Evolutionary conservation across 35 echinoderm and acorn worm species (phyloP), one percentile per base, ranked within the genome.

Genomic region (Anneissia japonica): DNA sequence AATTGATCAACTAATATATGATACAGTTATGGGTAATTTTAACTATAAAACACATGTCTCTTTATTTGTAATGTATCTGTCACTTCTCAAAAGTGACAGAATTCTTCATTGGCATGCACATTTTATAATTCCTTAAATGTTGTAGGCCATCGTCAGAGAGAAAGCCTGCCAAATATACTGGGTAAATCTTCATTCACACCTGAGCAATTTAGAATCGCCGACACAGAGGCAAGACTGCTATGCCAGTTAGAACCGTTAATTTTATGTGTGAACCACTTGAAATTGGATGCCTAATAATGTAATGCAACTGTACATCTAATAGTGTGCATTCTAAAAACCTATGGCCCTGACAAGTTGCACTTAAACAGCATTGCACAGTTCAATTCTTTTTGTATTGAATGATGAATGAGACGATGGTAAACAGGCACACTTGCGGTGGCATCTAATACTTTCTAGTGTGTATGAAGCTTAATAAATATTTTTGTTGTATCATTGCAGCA

Each of bases 401-500:
- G 32, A 33, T 17, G 34, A 79, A 79, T 33, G 17, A 79, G 26
- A 23, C 32, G 17, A 16, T 79, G 16, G 26, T 79, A 35, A 0
- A 0, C n/a, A 26, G 12, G 9, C 32, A 46, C 36, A 46, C 23
- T 9, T 38, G 36, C 32, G 16, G 39, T 32, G 31, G 26, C 19
- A 7, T 41, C 4, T 26, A 13, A 23, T 41, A 17, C 31, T 30
- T 82, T 9, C 26, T 14, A 39, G 30, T 46, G 38, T 82, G 30
- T 82, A 38, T 39, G 21, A 17, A 40, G 19, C 26, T 38, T 82
- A 26, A 9, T 75, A 6, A 39, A 10, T 73, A 29, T 38, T 30
- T 36, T 74, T 83, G 56, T 13, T 38, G n/a, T 77, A 39, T 46
- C 32, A 43, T 81, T 56, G 38, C 87, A 97, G 94, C 94, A 97